These are phyloP conservation scores for Rhabdophis nuchalis DNA, from an alignment of 2,797 vertebrate genomes.

Conservation along the genomic window DNA sequence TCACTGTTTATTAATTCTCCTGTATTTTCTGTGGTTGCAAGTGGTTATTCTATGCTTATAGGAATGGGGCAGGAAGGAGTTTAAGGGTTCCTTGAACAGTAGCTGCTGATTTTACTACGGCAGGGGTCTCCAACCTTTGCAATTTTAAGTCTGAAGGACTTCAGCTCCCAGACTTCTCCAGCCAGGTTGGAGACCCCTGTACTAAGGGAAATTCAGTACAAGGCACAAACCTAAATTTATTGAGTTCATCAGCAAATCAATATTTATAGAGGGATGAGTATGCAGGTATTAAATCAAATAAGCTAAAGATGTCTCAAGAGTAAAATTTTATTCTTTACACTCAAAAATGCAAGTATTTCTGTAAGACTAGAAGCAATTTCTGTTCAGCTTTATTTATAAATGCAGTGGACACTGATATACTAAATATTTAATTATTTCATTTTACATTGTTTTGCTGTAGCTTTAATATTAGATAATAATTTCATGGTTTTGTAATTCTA, in stretches of 20 bases:
- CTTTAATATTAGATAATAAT: constrained; percentile 11
- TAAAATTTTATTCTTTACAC: neutral
- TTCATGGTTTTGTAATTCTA: neutral
- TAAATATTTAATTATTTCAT: constrained; percentile 20
- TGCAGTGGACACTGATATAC: neutral
- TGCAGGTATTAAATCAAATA: neutral
- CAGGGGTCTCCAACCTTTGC: too few species aligned
- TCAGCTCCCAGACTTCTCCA: too few species aligned
- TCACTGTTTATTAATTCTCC: neutral
- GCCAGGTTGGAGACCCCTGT: too few species aligned
- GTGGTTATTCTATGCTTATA: neutral
- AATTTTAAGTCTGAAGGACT: too few species aligned
- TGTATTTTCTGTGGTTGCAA: neutral
- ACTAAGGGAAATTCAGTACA: neutral
- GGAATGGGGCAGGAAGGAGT: neutral
- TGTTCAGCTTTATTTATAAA: neutral
- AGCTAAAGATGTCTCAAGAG: neutral
- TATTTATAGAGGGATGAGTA: neutral
- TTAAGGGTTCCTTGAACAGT: neutral
- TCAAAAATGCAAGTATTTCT: neutral
- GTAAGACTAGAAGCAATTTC: neutral
- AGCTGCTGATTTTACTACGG: neutral
- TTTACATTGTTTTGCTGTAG: constrained; percentile 2
- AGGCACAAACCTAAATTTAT: neutral
- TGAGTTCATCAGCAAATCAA: neutral